Conservation (phyloP, 2,113 vertebrate species). For the Hippocampus barbouri region DNA sequence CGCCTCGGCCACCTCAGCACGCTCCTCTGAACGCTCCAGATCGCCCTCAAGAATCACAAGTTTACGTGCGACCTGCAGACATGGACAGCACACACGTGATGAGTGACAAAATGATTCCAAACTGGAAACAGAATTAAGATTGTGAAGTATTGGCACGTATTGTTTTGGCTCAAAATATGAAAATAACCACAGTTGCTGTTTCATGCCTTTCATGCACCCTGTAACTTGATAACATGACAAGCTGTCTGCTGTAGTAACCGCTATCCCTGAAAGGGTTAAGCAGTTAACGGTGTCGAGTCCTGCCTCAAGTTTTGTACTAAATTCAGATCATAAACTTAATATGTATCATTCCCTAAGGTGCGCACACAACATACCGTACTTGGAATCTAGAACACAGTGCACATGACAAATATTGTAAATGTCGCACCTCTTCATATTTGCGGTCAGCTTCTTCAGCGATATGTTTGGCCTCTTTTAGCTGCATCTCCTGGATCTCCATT, state of each 20-base stretch:
- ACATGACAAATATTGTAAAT: not conserved
- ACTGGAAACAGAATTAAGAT: too few species aligned
- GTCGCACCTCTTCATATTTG: constrained; percentile 93
- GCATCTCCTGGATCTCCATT: constrained; percentile 99
- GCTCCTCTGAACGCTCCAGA: constrained; percentile 94
- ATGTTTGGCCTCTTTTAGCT: constrained; percentile 97
- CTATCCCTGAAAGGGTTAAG: too few species aligned
- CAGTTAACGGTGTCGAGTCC: too few species aligned
- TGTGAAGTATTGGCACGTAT: too few species aligned
- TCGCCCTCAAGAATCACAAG: constrained; percentile 95
- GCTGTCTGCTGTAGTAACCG: too few species aligned
- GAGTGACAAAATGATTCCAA: too few species aligned
- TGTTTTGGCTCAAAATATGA: too few species aligned
- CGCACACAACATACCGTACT: not conserved
- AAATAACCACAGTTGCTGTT: too few species aligned
- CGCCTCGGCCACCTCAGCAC: constrained; percentile 94
- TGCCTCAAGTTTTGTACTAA: not conserved
- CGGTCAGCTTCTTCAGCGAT: constrained; percentile 97
- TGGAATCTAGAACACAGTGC: not conserved
- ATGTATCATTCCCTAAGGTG: not conserved
- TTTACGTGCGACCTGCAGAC: constrained; percentile 88
- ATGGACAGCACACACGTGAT: constrained; percentile 2
- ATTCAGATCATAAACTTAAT: not conserved
- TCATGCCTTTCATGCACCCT: too few species aligned
- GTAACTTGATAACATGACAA: too few species aligned